phyloP scores from a whole-genome alignment of 2,113 vertebrate genomes.

The Mohoua ochrocephala region DNA sequence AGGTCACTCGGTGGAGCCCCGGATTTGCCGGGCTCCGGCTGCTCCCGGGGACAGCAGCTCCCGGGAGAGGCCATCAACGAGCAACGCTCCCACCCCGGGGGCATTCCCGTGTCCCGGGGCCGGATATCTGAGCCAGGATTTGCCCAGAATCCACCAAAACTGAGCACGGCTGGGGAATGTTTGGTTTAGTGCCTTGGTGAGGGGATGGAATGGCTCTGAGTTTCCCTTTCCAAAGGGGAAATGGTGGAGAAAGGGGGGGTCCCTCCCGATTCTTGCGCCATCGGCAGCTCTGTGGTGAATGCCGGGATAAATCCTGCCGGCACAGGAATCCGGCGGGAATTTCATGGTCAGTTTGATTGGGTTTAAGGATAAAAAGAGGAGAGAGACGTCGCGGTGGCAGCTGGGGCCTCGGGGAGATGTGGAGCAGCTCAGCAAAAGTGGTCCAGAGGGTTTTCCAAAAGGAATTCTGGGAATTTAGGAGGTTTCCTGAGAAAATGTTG shows the following conservation, averaged over 20 bases:
- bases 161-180: rapidly evolving
- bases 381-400: neutral
- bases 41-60: neutral
- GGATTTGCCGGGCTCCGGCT: neutral
- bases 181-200: neutral
- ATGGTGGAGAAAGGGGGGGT: neutral
- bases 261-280: rapidly evolving
- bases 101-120: rapidly evolving
- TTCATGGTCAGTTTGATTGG: rapidly evolving
- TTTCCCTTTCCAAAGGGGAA: neutral
- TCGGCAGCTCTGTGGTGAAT: rapidly evolving
- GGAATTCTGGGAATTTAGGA: neutral
- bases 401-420: neutral
- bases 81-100: neutral
- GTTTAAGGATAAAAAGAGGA: rapidly evolving
- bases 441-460: neutral
- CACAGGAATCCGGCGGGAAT: neutral
- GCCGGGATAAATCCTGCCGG: rapidly evolving
- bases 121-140: neutral
- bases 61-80: neutral
- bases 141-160: neutral
- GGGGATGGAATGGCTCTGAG: rapidly evolving
- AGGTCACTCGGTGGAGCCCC: neutral
- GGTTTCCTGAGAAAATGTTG: neutral
- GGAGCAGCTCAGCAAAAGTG: neutral